Evolutionary conservation across 2,888 invertebrate species (phyloP).

Genomic region (Tetragonisca angustula): DNA sequence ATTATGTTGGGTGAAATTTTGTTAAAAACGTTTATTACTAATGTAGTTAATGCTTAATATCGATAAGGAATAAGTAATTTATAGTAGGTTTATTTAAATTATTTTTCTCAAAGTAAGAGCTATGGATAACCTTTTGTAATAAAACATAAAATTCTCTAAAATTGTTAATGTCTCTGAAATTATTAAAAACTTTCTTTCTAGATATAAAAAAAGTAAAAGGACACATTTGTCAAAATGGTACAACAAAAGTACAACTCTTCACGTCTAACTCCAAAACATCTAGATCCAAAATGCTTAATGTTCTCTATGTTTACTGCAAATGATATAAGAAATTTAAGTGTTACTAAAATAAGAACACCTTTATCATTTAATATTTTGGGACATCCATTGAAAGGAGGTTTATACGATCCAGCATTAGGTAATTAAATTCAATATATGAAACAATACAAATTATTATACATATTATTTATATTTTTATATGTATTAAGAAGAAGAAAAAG

Average conservation of each 20-base stretch:
- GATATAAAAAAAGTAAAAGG: not conserved
- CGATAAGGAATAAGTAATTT: not conserved
- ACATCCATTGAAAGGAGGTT: constrained; percentile 93
- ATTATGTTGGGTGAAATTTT: not conserved
- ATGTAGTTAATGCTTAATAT: constrained; percentile 1
- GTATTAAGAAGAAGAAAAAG: not conserved
- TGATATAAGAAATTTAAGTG: constrained; percentile 92
- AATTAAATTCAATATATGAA: constrained; percentile 19
- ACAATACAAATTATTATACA: not conserved
- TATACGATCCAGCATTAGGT: constrained; percentile 95
- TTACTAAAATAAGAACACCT: constrained; percentile 91
- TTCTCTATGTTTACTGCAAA: constrained; percentile 91
- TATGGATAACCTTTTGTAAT: not conserved
- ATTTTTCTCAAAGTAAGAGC: not conserved
- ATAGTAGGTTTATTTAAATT: not conserved
- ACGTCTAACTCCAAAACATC: constrained; percentile 73
- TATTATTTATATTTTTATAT: not conserved
- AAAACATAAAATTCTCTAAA: too few species aligned
- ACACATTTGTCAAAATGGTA: constrained; percentile 26
- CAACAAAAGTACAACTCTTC: constrained; percentile 15
- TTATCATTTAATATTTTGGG: constrained; percentile 92
- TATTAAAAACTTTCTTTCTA: not conserved
- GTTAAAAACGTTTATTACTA: not conserved
- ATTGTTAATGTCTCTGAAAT: not conserved
- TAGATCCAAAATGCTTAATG: constrained; percentile 81